Percentiles rank a stretch among this genome's conserved stretches.
These are phyloP conservation scores for Craterocephalus amniculus DNA, from an alignment of 2,797 vertebrate genomes.

Conservation along the genomic window DNA sequence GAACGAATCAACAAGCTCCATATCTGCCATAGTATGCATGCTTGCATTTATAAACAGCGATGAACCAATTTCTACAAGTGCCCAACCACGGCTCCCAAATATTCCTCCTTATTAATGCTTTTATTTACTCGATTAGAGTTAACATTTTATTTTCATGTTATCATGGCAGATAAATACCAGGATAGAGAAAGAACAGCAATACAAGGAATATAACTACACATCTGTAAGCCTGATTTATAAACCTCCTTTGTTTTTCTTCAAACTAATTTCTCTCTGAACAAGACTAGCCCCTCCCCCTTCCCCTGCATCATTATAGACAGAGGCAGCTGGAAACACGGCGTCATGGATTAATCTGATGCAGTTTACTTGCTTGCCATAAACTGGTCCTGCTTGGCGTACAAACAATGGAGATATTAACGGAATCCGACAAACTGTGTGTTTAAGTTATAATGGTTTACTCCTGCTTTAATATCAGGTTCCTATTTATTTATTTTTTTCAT, in stretches of 20 bases:
- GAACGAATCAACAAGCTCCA: too few species aligned
- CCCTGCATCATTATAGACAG: neutral
- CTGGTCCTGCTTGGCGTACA: constrained; percentile 1
- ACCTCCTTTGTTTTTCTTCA: too few species aligned
- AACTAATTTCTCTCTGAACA: neutral
- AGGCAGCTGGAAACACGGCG: neutral
- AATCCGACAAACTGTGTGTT: neutral
- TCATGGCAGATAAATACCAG: neutral
- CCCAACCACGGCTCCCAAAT: too few species aligned
- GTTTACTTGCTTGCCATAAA: neutral
- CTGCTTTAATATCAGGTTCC: neutral
- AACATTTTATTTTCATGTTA: neutral
- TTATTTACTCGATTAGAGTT: too few species aligned
- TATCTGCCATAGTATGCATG: neutral
- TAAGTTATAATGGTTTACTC: neutral
- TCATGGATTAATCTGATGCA: neutral
- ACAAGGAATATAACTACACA: too few species aligned
- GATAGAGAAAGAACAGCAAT: neutral
- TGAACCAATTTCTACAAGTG: neutral
- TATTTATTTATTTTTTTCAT: too few species aligned
- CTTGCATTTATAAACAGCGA: neutral
- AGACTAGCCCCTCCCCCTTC: too few species aligned
- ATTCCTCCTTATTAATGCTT: too few species aligned
- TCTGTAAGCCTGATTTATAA: too few species aligned
- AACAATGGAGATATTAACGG: neutral